phyloP scores from a whole-genome alignment of 92 coral and sea anemone genomes.

The Parazoanthus swiftii region DNA sequence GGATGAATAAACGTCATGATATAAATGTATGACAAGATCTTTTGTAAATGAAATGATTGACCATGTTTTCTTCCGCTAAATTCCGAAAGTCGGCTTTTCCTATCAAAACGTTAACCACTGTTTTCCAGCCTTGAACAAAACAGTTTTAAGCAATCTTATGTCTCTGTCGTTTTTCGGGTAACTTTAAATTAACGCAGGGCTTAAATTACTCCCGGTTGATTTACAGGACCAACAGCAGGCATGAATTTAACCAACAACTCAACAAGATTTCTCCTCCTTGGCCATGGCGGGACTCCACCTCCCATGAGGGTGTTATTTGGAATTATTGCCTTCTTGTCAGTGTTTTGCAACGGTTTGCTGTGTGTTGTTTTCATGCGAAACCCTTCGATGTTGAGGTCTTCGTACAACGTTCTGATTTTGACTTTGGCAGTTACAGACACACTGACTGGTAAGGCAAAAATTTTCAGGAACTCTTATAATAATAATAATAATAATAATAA shows the following conservation, averaged over 20 bases:
- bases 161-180: too few species aligned
- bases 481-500: not conserved
- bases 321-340: constrained; percentile 34
- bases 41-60: too few species aligned
- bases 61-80: too few species aligned
- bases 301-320: constrained; percentile 37
- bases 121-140: too few species aligned
- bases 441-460: constrained; percentile 3
- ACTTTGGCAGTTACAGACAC: constrained; percentile 36
- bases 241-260: constrained; percentile 14
- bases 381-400: constrained; percentile 15
- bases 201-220: not conserved
- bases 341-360: constrained; percentile 37
- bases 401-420: constrained; percentile 24
- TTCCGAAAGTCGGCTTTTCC: too few species aligned
- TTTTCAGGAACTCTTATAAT: not conserved
- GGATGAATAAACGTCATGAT: too few species aligned
- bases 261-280: not conserved
- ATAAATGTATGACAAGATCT: too few species aligned
- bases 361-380: constrained; percentile 31
- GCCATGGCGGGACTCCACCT: constrained; percentile 12
- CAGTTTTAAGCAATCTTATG: too few species aligned
- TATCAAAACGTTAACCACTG: too few species aligned
- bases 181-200: too few species aligned
- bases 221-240: not conserved